Evolutionary conservation across 2,797 vertebrate species (phyloP).

Genomic region (Chlorospingus semifuscus): DNA sequence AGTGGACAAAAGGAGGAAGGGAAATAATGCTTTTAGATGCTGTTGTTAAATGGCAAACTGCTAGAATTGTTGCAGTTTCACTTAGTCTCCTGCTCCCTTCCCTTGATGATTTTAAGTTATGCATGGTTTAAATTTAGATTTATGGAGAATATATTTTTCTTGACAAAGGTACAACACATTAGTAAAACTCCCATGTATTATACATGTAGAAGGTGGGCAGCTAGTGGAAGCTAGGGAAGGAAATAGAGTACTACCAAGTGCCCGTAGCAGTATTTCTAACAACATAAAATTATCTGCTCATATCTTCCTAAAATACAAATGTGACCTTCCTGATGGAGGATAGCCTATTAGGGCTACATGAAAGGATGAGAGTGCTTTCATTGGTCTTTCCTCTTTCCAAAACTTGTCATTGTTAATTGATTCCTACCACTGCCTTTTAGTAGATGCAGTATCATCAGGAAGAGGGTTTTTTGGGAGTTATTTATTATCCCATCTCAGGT

Average conservation of each 20-base stretch:
- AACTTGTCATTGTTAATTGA: background rate
- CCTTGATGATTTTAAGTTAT: background rate
- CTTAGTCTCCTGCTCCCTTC: background rate
- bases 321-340: background rate
- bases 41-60: background rate
- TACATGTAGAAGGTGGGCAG: background rate
- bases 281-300: background rate
- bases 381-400: background rate
- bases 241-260: background rate
- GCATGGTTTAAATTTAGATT: background rate
- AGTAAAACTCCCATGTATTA: background rate
- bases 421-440: background rate
- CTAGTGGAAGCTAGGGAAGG: background rate
- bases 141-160: background rate
- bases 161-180: background rate
- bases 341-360: background rate
- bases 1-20: background rate
- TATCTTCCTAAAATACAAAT: background rate
- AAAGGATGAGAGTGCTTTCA: background rate
- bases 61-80: background rate
- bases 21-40: background rate
- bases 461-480: background rate
- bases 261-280: background rate
- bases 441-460: background rate
- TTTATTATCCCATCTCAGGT: background rate